Conservation (phyloP, 2,113 vertebrate genomes). For the Podarcis raffonei region DNA sequence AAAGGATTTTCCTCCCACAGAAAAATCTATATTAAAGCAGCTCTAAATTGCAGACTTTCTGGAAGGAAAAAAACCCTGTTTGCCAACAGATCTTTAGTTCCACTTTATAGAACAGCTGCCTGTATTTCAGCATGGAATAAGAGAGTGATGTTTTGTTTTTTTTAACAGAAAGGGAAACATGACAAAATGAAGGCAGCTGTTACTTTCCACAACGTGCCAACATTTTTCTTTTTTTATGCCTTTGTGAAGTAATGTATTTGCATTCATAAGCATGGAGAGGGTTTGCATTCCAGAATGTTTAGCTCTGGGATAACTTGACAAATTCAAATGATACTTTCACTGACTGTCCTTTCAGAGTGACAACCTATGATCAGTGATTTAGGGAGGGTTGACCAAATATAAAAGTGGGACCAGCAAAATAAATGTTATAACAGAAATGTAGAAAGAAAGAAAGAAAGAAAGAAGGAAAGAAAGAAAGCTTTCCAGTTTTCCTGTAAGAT, state of each 20-base stretch:
- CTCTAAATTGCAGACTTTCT: neutral
- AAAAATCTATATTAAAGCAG: neutral
- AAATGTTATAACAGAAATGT: neutral
- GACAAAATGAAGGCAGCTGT: conserved; percentile 31
- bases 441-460: neutral
- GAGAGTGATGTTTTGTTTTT: neutral
- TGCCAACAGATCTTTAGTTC: conserved; percentile 3
- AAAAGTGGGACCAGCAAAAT: neutral
- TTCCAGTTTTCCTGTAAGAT: neutral
- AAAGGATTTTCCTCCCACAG: neutral
- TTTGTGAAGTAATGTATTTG: conserved; percentile 28
- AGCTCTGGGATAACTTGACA: neutral
- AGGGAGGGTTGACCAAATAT: neutral
- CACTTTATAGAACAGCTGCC: conserved; percentile 20
- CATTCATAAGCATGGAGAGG: conserved; percentile 27
- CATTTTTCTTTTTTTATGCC: conserved; percentile 30
- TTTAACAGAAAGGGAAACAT: neutral
- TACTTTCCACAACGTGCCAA: conserved; percentile 17
- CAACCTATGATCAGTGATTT: neutral
- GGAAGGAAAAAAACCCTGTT: neutral
- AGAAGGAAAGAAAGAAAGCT: neutral
- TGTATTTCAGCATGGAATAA: conserved; percentile 22
- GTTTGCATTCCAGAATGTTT: conserved; percentile 5
- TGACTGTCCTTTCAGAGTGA: conserved; percentile 13
- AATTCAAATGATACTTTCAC: neutral